Evolutionary conservation across 2,113 vertebrate genomes (phyloP).

Genomic region (Chamaea fasciata): DNA sequence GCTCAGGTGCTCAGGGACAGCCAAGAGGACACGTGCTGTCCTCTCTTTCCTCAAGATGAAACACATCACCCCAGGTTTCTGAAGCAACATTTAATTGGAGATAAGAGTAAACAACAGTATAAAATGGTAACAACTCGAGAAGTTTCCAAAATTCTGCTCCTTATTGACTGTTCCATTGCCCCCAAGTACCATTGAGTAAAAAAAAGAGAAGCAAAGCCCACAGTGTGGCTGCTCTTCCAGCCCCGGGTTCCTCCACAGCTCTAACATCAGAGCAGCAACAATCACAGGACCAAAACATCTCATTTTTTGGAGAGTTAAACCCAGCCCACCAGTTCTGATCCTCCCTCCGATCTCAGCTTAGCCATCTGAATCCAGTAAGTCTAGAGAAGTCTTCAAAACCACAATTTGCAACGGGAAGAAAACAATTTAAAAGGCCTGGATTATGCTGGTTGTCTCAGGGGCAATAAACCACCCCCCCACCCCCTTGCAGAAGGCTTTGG

Average conservation of each 20-base stretch:
- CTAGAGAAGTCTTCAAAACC: not conserved
- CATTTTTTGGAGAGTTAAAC: not conserved
- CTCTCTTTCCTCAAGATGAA: not conserved
- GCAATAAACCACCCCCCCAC: not conserved
- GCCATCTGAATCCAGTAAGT: not conserved
- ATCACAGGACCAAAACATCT: not conserved
- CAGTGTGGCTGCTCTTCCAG: not conserved
- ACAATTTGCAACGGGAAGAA: not conserved
- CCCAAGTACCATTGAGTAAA: slow-evolving; percentile 70
- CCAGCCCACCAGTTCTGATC: not conserved
- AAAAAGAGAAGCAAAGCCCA: not conserved
- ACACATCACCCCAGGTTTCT: not conserved
- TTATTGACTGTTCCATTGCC: slow-evolving; percentile 2
- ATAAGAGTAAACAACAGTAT: slow-evolving; percentile 79
- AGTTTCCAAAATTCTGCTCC: slow-evolving; percentile 41
- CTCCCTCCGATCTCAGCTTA: not conserved
- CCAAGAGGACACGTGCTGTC: fast-evolving
- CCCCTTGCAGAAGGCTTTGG: not conserved
- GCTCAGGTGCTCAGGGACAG: not conserved
- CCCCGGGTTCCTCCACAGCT: not conserved
- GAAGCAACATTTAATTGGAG: slow-evolving; percentile 76
- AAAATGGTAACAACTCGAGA: slow-evolving; percentile 69
- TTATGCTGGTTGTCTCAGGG: not conserved
- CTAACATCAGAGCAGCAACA: not conserved
- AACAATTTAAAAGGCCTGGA: not conserved